These are phyloP conservation scores for Orchesella flavescens DNA, from an alignment of 2,888 invertebrate species.

Conservation along the genomic window DNA sequence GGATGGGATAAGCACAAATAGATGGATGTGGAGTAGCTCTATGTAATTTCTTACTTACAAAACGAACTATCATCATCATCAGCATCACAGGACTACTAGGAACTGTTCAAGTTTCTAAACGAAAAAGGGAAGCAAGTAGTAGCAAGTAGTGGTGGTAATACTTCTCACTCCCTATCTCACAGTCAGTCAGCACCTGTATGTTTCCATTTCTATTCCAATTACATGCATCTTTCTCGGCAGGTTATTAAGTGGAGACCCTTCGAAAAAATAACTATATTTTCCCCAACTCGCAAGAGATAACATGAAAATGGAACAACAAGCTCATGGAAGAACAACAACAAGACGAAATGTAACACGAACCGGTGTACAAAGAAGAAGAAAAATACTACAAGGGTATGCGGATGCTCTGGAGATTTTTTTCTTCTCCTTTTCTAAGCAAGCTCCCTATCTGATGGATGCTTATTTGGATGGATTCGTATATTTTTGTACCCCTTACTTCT, in stretches of 20 bases:
- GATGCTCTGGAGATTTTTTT: slow-evolving; percentile 51
- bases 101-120: neutral
- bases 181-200: slow-evolving; percentile 54
- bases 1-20: neutral
- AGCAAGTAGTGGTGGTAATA: neutral
- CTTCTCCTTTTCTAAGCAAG: neutral
- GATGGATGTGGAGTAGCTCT: neutral
- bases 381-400: slow-evolving; percentile 17
- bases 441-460: neutral
- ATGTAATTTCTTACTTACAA: slow-evolving; percentile 1
- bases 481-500: neutral
- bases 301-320: slow-evolving; percentile 20
- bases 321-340: slow-evolving; percentile 26
- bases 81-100: too few species aligned
- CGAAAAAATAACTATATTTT: slow-evolving; percentile 45
- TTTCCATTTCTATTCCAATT: slow-evolving; percentile 51
- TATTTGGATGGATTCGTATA: slow-evolving; percentile 10
- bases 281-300: slow-evolving; percentile 36
- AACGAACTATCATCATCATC: neutral
- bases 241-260: slow-evolving; percentile 58
- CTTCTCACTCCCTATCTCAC: neutral
- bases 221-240: slow-evolving; percentile 57
- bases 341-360: neutral
- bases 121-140: neutral
- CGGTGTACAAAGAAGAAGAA: neutral